Conservation (phyloP, 1,140 invertebrate genomes). For the Augochlora pura region DNA sequence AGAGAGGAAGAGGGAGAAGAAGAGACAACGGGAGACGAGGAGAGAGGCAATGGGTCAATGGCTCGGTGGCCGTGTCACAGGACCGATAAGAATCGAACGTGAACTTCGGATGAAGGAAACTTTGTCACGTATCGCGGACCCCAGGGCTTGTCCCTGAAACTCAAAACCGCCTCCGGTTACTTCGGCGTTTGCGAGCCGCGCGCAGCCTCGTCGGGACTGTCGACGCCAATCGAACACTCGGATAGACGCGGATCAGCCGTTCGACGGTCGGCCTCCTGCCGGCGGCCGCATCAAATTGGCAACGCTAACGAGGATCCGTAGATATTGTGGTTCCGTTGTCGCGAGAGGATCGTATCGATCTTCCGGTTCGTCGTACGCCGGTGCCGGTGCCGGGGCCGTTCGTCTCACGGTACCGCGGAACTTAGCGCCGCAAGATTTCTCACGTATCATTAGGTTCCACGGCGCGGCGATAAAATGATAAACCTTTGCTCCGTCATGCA, state of each 20-base stretch:
- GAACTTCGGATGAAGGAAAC: slow-evolving; percentile 35
- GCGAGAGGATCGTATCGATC: neutral
- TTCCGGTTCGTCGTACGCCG: neutral
- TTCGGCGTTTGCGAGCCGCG: neutral
- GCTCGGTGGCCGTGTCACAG: slow-evolving; percentile 7
- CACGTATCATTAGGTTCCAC: slow-evolving; percentile 45
- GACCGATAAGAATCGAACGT: slow-evolving; percentile 55
- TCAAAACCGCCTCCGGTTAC: slow-evolving; percentile 18
- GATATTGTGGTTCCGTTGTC: neutral
- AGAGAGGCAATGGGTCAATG: slow-evolving; percentile 48
- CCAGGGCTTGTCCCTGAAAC: slow-evolving; percentile 30
- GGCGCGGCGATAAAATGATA: slow-evolving; percentile 55
- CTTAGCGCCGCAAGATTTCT: slow-evolving; percentile 50
- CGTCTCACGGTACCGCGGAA: slow-evolving; percentile 9
- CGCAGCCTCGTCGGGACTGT: too few relatives aligned
- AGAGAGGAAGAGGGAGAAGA: too few relatives aligned
- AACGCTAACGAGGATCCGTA: neutral
- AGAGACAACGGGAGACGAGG: too few relatives aligned
- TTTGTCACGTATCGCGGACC: slow-evolving; percentile 21
- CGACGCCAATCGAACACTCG: too few relatives aligned
- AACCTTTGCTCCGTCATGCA: slow-evolving; percentile 55
- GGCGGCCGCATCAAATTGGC: too few relatives aligned
- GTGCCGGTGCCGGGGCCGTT: neutral
- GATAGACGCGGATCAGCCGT: too few relatives aligned
- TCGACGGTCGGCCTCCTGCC: too few relatives aligned